Evolutionary conservation across 2,888 invertebrate genomes (phyloP).

Genomic region (Drosophila prolongata): DNA sequence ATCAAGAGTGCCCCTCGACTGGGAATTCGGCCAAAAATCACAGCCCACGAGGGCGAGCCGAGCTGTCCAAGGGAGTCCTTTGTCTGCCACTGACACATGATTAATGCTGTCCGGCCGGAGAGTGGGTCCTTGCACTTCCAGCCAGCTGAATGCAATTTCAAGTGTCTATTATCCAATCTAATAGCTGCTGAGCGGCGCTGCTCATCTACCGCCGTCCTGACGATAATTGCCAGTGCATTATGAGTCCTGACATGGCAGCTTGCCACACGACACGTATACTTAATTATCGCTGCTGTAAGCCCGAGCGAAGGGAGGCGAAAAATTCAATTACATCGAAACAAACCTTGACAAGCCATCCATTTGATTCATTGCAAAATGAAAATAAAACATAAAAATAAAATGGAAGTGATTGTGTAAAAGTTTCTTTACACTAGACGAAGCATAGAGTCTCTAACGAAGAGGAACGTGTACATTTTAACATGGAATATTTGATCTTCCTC

Average conservation of each 20-base stretch:
- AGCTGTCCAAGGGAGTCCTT: constrained; percentile 12
- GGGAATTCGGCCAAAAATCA: constrained; percentile 69
- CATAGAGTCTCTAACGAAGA: background rate
- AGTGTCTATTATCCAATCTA: constrained; percentile 53
- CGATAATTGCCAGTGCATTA: constrained; percentile 25
- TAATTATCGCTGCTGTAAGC: constrained; percentile 36
- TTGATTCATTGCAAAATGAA: constrained; percentile 37
- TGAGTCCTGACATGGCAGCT: constrained; percentile 26
- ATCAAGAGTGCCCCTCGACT: constrained; percentile 59
- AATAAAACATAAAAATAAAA: constrained; percentile 33
- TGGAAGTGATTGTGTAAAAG: constrained; percentile 14
- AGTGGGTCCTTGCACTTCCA: constrained; percentile 31
- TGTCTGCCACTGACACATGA: constrained; percentile 54
- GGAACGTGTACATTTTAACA: too few relatives aligned
- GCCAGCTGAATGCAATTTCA: constrained; percentile 51
- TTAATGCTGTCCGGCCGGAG: constrained; percentile 51
- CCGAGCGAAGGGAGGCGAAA: constrained; percentile 9
- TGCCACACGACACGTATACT: constrained; percentile 43
- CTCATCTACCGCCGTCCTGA: constrained; percentile 18
- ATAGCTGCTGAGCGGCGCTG: constrained; percentile 29
- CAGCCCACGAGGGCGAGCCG: constrained; percentile 49
- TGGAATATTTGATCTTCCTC: too few relatives aligned
- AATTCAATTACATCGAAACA: constrained; percentile 65
- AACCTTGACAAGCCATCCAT: constrained; percentile 33
- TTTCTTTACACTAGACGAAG: background rate